Conservation (phyloP, 2,113 vertebrate species). For the Trematocara variabile region DNA sequence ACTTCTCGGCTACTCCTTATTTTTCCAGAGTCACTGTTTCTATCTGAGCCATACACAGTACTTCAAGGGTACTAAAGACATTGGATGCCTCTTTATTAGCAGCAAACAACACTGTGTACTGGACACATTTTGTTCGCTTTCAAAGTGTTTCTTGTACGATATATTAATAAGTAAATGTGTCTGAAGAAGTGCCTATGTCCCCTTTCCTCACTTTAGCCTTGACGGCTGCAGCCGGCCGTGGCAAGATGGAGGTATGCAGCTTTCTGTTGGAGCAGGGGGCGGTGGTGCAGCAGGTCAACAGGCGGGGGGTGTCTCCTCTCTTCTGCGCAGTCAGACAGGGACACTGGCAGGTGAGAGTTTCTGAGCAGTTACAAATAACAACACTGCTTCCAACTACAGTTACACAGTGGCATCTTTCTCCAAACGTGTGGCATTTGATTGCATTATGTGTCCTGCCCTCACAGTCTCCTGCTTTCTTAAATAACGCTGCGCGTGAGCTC, state of each 20-base stretch:
- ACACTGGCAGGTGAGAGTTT: constrained; percentile 87
- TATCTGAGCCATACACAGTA: background rate
- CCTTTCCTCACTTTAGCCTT: constrained; percentile 74
- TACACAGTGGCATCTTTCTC: background rate
- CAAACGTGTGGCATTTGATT: background rate
- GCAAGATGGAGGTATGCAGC: constrained; percentile 87
- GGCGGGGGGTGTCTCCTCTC: constrained; percentile 82
- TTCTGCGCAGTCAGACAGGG: constrained; percentile 93
- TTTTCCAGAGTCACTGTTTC: background rate
- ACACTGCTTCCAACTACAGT: background rate
- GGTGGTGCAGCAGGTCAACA: constrained; percentile 80
- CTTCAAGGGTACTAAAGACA: background rate
- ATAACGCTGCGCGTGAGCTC: background rate
- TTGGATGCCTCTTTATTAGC: background rate
- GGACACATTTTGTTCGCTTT: background rate
- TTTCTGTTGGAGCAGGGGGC: constrained; percentile 81
- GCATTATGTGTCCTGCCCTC: background rate
- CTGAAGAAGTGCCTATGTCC: background rate
- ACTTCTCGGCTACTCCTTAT: background rate
- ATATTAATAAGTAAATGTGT: background rate
- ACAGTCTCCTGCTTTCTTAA: background rate
- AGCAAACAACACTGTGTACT: background rate
- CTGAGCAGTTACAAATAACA: background rate
- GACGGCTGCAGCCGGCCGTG: constrained; percentile 89
- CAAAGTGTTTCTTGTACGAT: background rate